phyloP scores from a whole-genome alignment of 1,140 invertebrate genomes.

The Sycobia sp. region DNA sequence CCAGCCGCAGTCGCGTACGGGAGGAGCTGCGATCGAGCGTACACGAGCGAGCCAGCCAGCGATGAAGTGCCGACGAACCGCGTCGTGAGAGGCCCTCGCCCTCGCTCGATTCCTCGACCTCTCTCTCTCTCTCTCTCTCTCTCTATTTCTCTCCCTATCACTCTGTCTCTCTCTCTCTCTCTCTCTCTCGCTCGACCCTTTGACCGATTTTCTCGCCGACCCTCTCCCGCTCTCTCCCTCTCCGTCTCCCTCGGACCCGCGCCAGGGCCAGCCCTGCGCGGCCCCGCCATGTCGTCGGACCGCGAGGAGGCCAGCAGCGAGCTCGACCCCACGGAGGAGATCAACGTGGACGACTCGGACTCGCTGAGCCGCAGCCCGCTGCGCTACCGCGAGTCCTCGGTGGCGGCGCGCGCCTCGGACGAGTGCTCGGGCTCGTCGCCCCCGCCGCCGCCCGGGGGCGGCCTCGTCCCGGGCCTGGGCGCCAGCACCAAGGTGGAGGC shows the following conservation, averaged over 20 bases:
- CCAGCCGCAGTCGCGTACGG: too few relatives aligned
- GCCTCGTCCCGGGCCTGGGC: conserved; percentile 36
- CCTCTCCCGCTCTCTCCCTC: too few relatives aligned
- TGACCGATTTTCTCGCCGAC: too few relatives aligned
- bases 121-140: too few relatives aligned
- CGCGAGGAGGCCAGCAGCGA: conserved; percentile 53
- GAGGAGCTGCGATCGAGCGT: too few relatives aligned
- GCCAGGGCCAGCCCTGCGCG: neutral
- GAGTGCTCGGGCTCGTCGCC: conserved; percentile 51
- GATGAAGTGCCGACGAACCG: neutral
- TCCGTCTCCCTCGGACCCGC: neutral
- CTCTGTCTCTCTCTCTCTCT: too few relatives aligned
- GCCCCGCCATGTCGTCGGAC: conserved; percentile 48
- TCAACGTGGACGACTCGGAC: conserved; percentile 58
- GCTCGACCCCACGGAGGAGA: conserved; percentile 56
- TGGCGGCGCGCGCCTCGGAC: neutral
- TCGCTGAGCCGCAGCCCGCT: conserved; percentile 50
- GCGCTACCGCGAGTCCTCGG: neutral
- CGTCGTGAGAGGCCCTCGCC: neutral
- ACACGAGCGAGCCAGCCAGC: too few relatives aligned
- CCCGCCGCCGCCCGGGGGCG: conserved; percentile 24
- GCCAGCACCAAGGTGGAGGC: conserved; percentile 45
- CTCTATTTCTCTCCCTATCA: too few relatives aligned
- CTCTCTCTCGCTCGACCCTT: too few relatives aligned
- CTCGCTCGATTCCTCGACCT: too few relatives aligned